Evolutionary conservation across 2,888 invertebrate genomes (phyloP).

Genomic region (Amphimallon solstitiale): DNA sequence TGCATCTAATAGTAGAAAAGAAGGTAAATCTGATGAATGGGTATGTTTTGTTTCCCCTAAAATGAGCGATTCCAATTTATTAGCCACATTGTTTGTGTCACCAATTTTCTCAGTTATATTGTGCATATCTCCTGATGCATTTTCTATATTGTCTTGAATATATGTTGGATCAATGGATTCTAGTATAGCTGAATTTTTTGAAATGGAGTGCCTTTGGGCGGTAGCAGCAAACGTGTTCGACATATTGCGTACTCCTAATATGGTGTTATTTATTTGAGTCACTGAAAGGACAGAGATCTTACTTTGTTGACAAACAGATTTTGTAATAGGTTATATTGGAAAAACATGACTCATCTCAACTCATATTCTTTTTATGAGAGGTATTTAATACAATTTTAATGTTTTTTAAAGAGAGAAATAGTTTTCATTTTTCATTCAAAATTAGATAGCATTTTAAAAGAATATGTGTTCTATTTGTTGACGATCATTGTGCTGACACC

Average conservation of each 20-base stretch:
- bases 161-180: constrained; percentile 52
- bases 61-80: constrained; percentile 46
- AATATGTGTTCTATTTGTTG: constrained; percentile 21
- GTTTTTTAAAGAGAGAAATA: neutral
- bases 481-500: too few species aligned
- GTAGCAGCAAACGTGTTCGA: constrained; percentile 45
- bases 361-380: constrained; percentile 4
- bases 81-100: constrained; percentile 25
- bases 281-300: constrained; percentile 48
- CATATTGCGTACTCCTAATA: constrained; percentile 47
- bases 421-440: neutral
- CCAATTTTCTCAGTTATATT: constrained; percentile 33
- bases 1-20: constrained; percentile 71
- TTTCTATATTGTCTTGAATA: constrained; percentile 40
- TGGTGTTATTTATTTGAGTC: constrained; percentile 48
- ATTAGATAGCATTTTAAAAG: neutral
- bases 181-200: constrained; percentile 52
- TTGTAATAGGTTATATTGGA: neutral
- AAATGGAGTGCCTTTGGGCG: constrained; percentile 36
- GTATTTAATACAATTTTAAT: too few species aligned
- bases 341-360: constrained; percentile 32
- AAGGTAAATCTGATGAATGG: constrained; percentile 46
- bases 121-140: constrained; percentile 40
- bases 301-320: too few species aligned
- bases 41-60: constrained; percentile 24